A percentile compares a stretch with the other conserved stretches of the same genome.
Evolutionary conservation across 2,113 vertebrate genomes (phyloP).

Genomic region (Corydoras sp.): DNA sequence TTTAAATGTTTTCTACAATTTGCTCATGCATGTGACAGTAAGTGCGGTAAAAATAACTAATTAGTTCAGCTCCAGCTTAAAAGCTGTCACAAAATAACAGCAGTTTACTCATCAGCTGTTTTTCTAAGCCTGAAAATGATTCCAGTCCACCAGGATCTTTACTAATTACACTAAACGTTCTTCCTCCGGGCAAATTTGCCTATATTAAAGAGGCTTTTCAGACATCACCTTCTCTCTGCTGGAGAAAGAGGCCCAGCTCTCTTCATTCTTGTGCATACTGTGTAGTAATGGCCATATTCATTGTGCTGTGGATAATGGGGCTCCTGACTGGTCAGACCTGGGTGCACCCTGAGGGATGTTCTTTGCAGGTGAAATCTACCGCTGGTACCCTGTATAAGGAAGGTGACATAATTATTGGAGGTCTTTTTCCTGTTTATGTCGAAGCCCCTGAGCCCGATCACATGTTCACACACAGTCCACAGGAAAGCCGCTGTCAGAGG

Average conservation of each 20-base stretch:
- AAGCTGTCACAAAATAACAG: neutral
- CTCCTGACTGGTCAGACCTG: slow-evolving; percentile 28
- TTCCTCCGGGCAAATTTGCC: slow-evolving; percentile 39
- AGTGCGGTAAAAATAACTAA: no score
- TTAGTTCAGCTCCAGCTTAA: no score
- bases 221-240: slow-evolving; percentile 12
- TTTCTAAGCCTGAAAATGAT: slow-evolving; percentile 15
- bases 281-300: slow-evolving; percentile 25
- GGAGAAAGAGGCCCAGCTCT: slow-evolving; percentile 10
- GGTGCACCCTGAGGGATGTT: slow-evolving; percentile 35
- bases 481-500: slow-evolving; percentile 37
- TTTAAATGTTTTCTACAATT: no score
- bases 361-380: slow-evolving; percentile 42
- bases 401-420: slow-evolving; percentile 50
- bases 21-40: neutral
- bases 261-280: neutral
- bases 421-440: slow-evolving; percentile 52
- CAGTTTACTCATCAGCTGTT: neutral
- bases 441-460: slow-evolving; percentile 40
- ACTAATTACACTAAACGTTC: slow-evolving; percentile 30
- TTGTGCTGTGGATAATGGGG: slow-evolving; percentile 33
- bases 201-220: slow-evolving; percentile 36
- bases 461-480: slow-evolving; percentile 32
- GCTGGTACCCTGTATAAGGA: slow-evolving; percentile 49
- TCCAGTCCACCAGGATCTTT: slow-evolving; percentile 29